Evolutionary conservation across 2,888 invertebrate genomes (phyloP), one percentile per base, ranked within the genome.

Genomic region (Apocheima hispidaria): DNA sequence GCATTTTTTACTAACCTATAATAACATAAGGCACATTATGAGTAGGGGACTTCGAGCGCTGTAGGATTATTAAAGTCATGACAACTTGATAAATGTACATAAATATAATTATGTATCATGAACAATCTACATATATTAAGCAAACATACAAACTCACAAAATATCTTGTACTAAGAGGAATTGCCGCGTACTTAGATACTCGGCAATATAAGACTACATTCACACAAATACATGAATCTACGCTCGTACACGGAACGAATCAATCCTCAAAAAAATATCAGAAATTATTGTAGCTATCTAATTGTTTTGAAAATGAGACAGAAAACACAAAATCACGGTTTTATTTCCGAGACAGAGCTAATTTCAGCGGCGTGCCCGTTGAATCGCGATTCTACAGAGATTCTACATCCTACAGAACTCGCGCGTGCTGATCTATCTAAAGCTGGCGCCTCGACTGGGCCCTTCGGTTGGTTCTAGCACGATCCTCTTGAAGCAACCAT

Each of bases 401-500:
- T n/a, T n/a, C n/a, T n/a, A n/a, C 7, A 20, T 46, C 36, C 28
- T 14, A 51, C 38, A 49, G 41, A 16, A 35, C 12, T 48, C 35
- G 7, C 12, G 1, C 7, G 33, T 6, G 33, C 30, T 5, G 3
- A 50, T 75, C 76, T 87, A 88, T 66, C 86, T 85, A 35, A 79
- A 81, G 59, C 66, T 78, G 7, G 78, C 75, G n/a, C 80, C 68
- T 61, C 86, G 76, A 56, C 82, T 84, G 5, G 90, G 88, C 0
- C 86, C 88, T 60, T 92, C 92, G 0, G 89, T 90, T 5, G 96
- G 96, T 82, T 98, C 98, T 36, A 98, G 92, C 65, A 95, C 95
- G 53, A 96, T 93, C 70, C 95, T 94, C 81, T 96, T 97, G 89
- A 95, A 97, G 86, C 98, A 98, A 1, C 94, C 94, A 0, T 94